Evolutionary conservation across 2,797 vertebrate species (phyloP), one percentile per base, ranked within the genome.

Genomic region (Meriones psammophilus): DNA sequence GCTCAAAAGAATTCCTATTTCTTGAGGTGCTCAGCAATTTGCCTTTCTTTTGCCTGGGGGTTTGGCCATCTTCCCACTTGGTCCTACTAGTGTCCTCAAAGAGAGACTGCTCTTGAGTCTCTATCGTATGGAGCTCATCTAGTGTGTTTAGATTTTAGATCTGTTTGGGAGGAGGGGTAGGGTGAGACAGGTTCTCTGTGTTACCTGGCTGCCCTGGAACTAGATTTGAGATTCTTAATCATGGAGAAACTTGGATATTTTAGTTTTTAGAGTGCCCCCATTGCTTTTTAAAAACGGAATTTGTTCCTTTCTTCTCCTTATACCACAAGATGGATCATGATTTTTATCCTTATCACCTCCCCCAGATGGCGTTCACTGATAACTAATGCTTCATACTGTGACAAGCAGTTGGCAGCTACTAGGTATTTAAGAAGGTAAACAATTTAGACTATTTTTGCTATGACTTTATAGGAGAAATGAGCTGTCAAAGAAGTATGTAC

Each of bases 401-500:
- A 73, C 60, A 83, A 69, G 26, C n/a, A 83, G 22, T 28, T 91
- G 60, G 36, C 66, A 90, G 68, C 42, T 69, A 58, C 71, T 92
- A 2, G 68, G 36, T 87, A n/a, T 88, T 92, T 94, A 71, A 84
- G 81, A 68, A 94, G 74, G 50, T 69, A 60, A 88, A 89, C 58
- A 89, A 17, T 81, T 90, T 89, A 88, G 84, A 88, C 80, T 93
- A 68, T 92, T 94, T 96, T 80, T 96, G 58, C 92, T 97, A 68
- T 94, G 84, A 42, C 94, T 94, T 91, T 95, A 56, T 96, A 92
- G 91, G 74, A 86, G 79, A 92, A 96, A 69, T 90, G 81, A 78
- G 24, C 58, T 94, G 24, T 91, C 71, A 94, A 88, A 90, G 84
- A 92, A 71, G 26, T 90, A 73, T 22, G 33, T 96, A 9, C 28